phyloP scores from a whole-genome alignment of 2,888 invertebrate genomes.

The Tenthredo mesomela region DNA sequence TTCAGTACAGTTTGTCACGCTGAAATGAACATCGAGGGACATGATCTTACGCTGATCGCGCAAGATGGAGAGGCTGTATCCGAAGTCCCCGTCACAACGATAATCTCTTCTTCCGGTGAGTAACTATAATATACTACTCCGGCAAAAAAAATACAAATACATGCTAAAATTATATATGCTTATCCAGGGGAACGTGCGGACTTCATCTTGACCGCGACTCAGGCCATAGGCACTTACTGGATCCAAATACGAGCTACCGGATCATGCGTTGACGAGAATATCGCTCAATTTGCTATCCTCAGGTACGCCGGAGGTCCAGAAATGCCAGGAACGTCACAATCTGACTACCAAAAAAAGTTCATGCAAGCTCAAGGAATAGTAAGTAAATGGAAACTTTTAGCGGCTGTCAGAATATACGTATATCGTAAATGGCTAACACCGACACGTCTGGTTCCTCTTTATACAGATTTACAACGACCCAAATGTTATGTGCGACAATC shows the following conservation, averaged over 20 bases:
- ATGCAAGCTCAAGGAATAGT: slow-evolving; percentile 7
- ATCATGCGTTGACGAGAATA: slow-evolving; percentile 73
- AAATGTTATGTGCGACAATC: slow-evolving; percentile 87
- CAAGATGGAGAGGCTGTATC: slow-evolving; percentile 61
- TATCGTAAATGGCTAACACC: not conserved
- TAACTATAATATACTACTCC: not conserved
- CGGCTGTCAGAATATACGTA: not conserved
- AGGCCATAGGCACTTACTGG: slow-evolving; percentile 80
- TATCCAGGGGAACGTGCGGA: slow-evolving; percentile 83
- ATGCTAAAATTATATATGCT: not conserved
- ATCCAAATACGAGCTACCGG: slow-evolving; percentile 78
- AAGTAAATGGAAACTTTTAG: not conserved
- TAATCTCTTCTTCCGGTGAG: slow-evolving; percentile 53
- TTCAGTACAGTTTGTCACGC: slow-evolving; percentile 60
- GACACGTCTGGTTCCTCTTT: slow-evolving; percentile 60
- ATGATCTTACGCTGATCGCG: slow-evolving; percentile 60
- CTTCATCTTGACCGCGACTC: slow-evolving; percentile 80
- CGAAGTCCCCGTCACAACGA: slow-evolving; percentile 50
- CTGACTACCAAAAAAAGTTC: slow-evolving; percentile 70
- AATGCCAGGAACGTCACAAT: slow-evolving; percentile 63
- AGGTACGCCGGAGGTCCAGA: slow-evolving; percentile 71
- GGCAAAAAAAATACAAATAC: not conserved
- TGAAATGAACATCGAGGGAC: slow-evolving; percentile 56
- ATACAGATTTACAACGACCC: slow-evolving; percentile 90
- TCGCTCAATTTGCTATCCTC: slow-evolving; percentile 79